Evolutionary conservation across 2,888 invertebrate genomes (phyloP).

Genomic region (Papilio elwesi): DNA sequence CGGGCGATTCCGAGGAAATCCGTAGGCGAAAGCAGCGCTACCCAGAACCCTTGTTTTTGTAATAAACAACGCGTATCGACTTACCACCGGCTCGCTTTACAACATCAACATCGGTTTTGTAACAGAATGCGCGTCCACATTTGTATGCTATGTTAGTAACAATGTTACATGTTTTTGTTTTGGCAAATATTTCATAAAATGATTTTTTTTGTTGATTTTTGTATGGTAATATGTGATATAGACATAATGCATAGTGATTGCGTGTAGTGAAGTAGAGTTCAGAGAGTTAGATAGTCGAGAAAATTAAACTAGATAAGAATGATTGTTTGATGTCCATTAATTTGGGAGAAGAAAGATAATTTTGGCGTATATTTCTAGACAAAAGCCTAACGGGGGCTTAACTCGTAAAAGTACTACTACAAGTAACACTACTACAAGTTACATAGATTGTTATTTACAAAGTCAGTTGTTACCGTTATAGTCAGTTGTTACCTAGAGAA

Average conservation of each 20-base stretch:
- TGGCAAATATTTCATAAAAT: neutral
- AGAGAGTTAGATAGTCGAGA: no score
- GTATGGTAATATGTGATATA: neutral
- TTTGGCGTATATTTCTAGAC: no score
- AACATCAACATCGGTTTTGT: constrained; percentile 56
- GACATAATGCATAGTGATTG: neutral
- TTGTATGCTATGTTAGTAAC: constrained; percentile 15
- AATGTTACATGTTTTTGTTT: constrained; percentile 1
- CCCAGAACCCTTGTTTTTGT: constrained; percentile 58
- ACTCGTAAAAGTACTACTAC: no score
- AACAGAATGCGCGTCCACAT: constrained; percentile 43
- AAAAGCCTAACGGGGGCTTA: no score
- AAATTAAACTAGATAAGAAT: no score
- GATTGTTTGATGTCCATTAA: no score
- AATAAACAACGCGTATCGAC: constrained; percentile 57
- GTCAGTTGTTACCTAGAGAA: neutral
- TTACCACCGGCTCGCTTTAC: constrained; percentile 60
- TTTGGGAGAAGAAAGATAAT: no score
- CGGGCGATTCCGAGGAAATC: constrained; percentile 26
- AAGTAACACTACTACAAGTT: no score
- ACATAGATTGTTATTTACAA: no score
- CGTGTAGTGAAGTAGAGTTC: no score
- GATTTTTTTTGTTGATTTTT: no score
- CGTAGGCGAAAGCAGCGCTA: constrained; percentile 43
- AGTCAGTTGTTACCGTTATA: no score